Evolutionary conservation across 2,113 vertebrate genomes (phyloP).

Genomic region (Atlantisia rogersi): DNA sequence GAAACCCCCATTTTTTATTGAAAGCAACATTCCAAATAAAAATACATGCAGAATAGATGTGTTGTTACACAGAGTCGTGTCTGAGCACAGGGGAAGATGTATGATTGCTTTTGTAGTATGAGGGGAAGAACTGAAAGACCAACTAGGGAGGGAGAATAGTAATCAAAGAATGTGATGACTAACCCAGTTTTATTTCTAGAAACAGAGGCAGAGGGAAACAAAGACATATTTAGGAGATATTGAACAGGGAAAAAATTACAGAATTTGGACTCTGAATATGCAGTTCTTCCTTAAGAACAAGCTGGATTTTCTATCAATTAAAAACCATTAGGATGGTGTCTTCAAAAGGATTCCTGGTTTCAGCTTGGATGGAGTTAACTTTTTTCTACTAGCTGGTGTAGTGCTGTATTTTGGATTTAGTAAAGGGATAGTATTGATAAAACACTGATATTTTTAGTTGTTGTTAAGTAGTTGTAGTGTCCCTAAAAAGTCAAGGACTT

Average conservation of each 20-base stretch:
- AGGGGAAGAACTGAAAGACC: background rate
- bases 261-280: background rate
- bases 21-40: background rate
- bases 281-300: background rate
- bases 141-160: background rate
- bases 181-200: background rate
- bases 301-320: background rate
- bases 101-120: background rate
- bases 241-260: background rate
- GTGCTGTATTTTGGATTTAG: too few species aligned
- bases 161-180: background rate
- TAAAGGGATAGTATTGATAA: too few species aligned
- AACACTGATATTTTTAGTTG: too few species aligned
- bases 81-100: background rate
- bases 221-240: background rate
- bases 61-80: background rate
- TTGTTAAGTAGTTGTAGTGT: too few species aligned
- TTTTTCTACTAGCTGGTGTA: too few species aligned
- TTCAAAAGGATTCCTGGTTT: background rate
- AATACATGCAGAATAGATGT: background rate
- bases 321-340: background rate
- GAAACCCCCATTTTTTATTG: background rate
- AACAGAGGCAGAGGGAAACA: background rate
- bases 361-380: too few species aligned
- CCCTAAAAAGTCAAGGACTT: too few species aligned